Base-by-base conservation (phyloP, 2,797 vertebrate genomes). In the Takifugu rubripes region DNA sequence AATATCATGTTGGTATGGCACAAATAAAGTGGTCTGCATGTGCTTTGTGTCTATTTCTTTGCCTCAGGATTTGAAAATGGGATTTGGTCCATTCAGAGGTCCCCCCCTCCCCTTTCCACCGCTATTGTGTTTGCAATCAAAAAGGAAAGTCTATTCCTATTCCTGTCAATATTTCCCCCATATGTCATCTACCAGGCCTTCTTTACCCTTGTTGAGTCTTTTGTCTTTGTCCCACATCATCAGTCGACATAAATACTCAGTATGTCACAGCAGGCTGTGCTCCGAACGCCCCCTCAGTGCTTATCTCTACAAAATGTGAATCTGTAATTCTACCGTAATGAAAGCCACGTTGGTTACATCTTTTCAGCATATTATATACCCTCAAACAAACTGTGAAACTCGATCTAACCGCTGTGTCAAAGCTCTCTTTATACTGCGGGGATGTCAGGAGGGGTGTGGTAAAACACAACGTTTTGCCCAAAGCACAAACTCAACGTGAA, bases 301-400 rank as follows among this genome's bases (percentile, higher is more conserved):
- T 90, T 89, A 89, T 91, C 81, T 84, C 83, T 74, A 79, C 79
- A 83, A 87, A 90, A 90, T 85, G 85, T 79, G 85, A 87, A 89
- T 86, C 80, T 88, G 86, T 86, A 83, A 84, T 89, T 84, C 83
- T 74, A 83, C 89, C 86, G 87, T 91, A 86, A 90, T 89, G 83
- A 82, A 90, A 91, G 89, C 88, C 85, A 82, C 77, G 86, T 84
- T 81, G 72, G 87, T 89, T 90, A 88, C 87, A 90, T 92, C 84
- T 88, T 86, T 40, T 40, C 36, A 86, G 89, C 87, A 89, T 86
- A 88, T 89, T 89, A 87, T 79, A 87, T 88, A 91, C 88, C 83
- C 78, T 91, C 82, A 79, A 87, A 85, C 85, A 85, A 77, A 86
- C 90, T 90, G 87, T 90, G 90, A 91, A 88, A 89, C 88, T 88